Percentiles rank a stretch among this genome's conserved stretches.
These are phyloP conservation scores for Elaphurus davidianus DNA, from an alignment of 2,113 vertebrate species.

Conservation along the genomic window DNA sequence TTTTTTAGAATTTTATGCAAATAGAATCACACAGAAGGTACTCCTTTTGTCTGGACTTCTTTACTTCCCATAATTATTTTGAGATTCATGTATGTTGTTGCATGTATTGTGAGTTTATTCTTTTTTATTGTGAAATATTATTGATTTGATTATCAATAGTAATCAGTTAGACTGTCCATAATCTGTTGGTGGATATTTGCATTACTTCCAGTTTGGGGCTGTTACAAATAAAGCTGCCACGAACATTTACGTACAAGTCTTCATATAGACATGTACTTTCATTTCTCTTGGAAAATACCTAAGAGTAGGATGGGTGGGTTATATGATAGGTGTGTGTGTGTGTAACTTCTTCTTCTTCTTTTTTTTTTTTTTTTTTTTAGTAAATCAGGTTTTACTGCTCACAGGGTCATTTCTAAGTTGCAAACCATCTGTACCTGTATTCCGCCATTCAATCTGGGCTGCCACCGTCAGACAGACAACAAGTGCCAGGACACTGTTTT, in stretches of 20 bases:
- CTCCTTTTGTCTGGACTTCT: background rate
- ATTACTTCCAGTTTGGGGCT: background rate
- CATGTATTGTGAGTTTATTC: background rate
- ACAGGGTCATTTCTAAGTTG: background rate
- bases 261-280: background rate
- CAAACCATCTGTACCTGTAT: background rate
- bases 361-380: background rate
- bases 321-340: background rate
- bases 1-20: slow-evolving; percentile 18
- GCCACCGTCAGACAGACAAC: background rate
- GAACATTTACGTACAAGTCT: background rate
- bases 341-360: background rate
- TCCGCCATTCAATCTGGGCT: background rate
- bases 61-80: background rate
- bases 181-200: background rate
- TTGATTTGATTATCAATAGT: background rate
- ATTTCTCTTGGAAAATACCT: background rate
- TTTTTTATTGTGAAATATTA: slow-evolving; percentile 4
- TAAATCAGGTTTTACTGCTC: background rate
- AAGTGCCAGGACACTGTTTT: background rate
- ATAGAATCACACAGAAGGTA: background rate
- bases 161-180: background rate
- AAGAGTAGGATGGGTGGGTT: background rate
- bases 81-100: background rate
- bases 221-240: background rate